Evolutionary conservation across 2,888 invertebrate species (phyloP).

Genomic region (Deroplatys truncata): DNA sequence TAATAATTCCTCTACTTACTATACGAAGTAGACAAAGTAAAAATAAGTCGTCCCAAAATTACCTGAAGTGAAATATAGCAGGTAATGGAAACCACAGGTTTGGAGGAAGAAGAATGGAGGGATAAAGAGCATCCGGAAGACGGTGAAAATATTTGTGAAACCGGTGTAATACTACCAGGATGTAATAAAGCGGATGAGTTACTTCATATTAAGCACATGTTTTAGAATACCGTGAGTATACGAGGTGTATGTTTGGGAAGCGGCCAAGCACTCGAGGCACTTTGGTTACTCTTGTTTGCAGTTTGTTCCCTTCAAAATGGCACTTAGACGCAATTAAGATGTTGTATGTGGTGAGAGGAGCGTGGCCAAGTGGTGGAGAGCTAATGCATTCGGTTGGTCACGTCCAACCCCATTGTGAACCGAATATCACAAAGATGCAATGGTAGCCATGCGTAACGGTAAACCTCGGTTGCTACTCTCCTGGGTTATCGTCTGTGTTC

Average conservation of each 20-base stretch:
- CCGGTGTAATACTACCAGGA: no score
- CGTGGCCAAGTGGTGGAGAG: no score
- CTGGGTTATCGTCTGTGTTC: not conserved
- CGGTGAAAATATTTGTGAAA: no score
- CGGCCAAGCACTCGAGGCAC: not conserved
- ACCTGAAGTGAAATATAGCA: no score
- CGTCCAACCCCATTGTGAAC: not conserved
- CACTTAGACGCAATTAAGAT: constrained; percentile 10
- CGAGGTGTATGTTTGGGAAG: not conserved
- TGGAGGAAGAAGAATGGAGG: no score
- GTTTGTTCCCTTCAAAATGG: not conserved
- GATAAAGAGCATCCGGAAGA: no score
- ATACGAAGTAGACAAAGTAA: no score
- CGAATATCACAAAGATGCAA: not conserved
- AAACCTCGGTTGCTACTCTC: not conserved
- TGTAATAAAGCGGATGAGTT: no score
- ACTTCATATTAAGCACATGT: no score
- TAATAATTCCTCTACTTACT: no score
- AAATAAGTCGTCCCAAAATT: no score
- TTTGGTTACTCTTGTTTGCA: constrained; percentile 3
- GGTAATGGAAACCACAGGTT: no score
- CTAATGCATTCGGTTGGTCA: not conserved
- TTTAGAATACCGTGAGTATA: not conserved
- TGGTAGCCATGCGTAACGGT: not conserved
- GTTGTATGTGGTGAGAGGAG: not conserved